Base-by-base conservation (phyloP, 2,797 vertebrate genomes). In the Sebastes taczanowskii region DNA sequence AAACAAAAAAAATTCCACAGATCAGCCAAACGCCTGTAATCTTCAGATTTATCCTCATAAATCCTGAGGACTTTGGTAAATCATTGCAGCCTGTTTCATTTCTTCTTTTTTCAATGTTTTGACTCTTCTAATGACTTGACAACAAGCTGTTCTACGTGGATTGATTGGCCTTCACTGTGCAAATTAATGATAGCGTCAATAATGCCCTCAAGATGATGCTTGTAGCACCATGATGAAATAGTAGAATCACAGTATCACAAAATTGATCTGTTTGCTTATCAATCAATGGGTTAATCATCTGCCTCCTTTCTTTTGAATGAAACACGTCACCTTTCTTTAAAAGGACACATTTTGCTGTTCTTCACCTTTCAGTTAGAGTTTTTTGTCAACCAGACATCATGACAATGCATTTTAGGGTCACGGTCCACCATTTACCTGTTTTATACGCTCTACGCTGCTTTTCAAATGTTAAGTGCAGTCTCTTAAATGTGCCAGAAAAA, bases 121-220 rank as follows among this genome's bases (percentile, higher is more conserved):
- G 2, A 62, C n/a, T 82, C 29, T 11, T 73, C 18, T 71, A 55
- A 72, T 63, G 55, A 67, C 46, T 66, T 82, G 55, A 78, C 29
- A 70, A 63, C 23, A 11, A 83, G 73, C 13, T 64, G 27, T 46
- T 79, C 71, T 64, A 2, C 30, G 29, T 76, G 53, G 58, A 89
- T 79, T 76, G 74, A 82, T 68, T 68, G 20, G 42, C 35, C 35
- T 30, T 73, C 61, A 11, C 71, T 25, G 3, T 59, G 62, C 58
- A 78, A 77, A 81, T 79, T 65, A 61, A 67, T 85, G 71, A 74
- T 66, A 55, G 60, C 60, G 32, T 76, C 66, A 76, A 78, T 78
- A 80, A 69, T 38, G 52, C 52, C 52, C 20, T 84, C 23, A 49
- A 74, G 80, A 77, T 65, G 32, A 73, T 70, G 66, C 65, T 61